A percentile compares a stretch with the other conserved stretches of the same genome.
Conservation (phyloP, 2,888 invertebrate genomes). For the Acrobeloides nanus region DNA sequence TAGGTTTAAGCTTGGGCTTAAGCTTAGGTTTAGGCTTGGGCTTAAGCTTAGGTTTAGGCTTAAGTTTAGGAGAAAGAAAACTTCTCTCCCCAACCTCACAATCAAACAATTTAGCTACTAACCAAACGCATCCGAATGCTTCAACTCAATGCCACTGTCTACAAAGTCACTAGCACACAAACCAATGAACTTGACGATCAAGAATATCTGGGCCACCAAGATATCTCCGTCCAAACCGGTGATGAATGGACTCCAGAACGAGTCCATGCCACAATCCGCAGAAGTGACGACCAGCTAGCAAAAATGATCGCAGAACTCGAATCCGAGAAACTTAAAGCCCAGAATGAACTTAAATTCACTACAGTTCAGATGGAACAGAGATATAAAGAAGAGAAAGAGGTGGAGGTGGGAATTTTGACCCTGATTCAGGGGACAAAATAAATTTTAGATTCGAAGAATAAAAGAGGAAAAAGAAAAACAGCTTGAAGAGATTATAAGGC, state of each 20-base stretch:
- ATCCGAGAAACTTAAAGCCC: conserved; percentile 36
- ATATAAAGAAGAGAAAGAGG: conserved; percentile 36
- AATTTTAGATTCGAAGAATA: conserved; percentile 13
- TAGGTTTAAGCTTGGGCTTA: too few species aligned
- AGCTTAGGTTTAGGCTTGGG: conserved; percentile 3
- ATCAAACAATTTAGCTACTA: conserved; percentile 27
- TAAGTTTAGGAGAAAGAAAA: neutral
- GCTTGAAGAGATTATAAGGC: conserved; percentile 12
- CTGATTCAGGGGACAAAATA: neutral
- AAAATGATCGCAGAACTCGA: conserved; percentile 36
- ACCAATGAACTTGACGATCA: conserved; percentile 28
- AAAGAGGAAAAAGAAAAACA: conserved; percentile 25
- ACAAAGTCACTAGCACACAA: conserved; percentile 31
- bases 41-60: conserved; percentile 5
- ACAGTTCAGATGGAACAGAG: conserved; percentile 40
- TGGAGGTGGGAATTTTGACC: conserved; percentile 17
- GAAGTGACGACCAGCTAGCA: conserved; percentile 33
- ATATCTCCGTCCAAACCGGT: conserved; percentile 29
- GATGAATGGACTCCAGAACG: conserved; percentile 29
- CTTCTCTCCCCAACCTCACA: neutral
- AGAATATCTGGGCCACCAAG: conserved; percentile 11
- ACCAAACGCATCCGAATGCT: conserved; percentile 34
- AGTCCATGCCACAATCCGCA: conserved; percentile 22
- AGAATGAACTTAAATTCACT: conserved; percentile 40
- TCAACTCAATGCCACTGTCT: conserved; percentile 27